Base-by-base conservation (phyloP, 1,140 invertebrate genomes). In the Drosophila elegans region DNA sequence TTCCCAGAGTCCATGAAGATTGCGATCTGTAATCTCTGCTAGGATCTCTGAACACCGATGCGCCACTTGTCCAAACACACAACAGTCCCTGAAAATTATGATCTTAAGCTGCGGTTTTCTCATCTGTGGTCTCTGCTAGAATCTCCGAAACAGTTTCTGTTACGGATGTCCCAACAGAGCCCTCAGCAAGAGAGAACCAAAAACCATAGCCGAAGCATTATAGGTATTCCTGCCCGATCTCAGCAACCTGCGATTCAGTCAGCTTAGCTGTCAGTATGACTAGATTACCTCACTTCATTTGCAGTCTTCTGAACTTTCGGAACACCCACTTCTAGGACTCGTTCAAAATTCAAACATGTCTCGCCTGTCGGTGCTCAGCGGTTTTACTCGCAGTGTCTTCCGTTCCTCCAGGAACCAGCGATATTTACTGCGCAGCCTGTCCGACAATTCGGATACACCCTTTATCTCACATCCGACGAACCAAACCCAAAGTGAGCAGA, bases 301-400 rank as follows among this genome's bases (percentile, higher is more conserved):
- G 2, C 25, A 13, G 10, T 55, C 11, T 16, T 21, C 54, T 32
- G 29, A 6, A 32, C 5, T 11, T 36, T 34, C 38, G 38, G 21
- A 45, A 44, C 32, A 16, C n/a, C n/a, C 2, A 16, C 3, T 25
- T 42, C 36, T n/a, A n/a, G 57, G 44, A 27, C 25, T 27, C 7
- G 2, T 21, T 44, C 64, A 16, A 68, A 68, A 68, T 66, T 68
- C 3, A 7, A 68, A n/a, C 2, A 74, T 74, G 72, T 16, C 51
- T 21, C 72, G 69, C 25, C 11, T 74, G 9, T 42, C 51, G 16
- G 21, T n/a, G 3, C 2, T 63, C n/a, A 12, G 16, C 21, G 29
- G 4, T 6, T 1, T 39, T 0, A 16, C 44, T 6, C 39, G 51
- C 3, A 12, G 41, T 9, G 2, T 34, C 1, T 3, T 36, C 3